Conservation (phyloP, 2,113 vertebrate species). For the Eurystomus gularis region DNA sequence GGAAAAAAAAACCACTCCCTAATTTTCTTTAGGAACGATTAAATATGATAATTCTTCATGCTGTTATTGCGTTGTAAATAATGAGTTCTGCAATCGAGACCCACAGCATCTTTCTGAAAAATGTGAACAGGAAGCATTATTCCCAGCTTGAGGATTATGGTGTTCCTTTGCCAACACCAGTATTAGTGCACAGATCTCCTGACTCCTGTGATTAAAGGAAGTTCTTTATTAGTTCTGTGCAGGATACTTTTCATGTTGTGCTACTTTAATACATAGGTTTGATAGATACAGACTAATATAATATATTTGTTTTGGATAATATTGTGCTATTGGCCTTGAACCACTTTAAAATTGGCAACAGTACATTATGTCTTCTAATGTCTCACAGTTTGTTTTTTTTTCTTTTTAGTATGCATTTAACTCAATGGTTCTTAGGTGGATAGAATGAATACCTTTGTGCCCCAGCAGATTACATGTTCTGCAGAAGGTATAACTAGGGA, state of each 20-base stretch:
- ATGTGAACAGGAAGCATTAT: conserved; percentile 49
- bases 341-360: not conserved
- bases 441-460: not conserved
- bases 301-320: not conserved
- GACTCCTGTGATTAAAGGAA: not conserved
- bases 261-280: not conserved
- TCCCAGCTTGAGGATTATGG: conserved; percentile 13
- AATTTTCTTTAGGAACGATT: not conserved
- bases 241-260: not conserved
- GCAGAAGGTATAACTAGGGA: not conserved
- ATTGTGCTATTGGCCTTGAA: not conserved
- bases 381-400: not conserved
- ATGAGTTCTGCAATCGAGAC: not conserved
- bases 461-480: not conserved
- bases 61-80: conserved; percentile 36
- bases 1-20: not conserved
- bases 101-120: conserved; percentile 20
- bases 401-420: not conserved
- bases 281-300: not conserved
- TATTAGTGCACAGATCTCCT: conserved; percentile 17
- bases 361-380: not conserved
- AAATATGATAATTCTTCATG: not conserved
- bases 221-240: conserved; percentile 14
- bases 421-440: not conserved
- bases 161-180: not conserved